phyloP scores from a whole-genome alignment of 2,888 invertebrate species.

The Thera britannica region DNA sequence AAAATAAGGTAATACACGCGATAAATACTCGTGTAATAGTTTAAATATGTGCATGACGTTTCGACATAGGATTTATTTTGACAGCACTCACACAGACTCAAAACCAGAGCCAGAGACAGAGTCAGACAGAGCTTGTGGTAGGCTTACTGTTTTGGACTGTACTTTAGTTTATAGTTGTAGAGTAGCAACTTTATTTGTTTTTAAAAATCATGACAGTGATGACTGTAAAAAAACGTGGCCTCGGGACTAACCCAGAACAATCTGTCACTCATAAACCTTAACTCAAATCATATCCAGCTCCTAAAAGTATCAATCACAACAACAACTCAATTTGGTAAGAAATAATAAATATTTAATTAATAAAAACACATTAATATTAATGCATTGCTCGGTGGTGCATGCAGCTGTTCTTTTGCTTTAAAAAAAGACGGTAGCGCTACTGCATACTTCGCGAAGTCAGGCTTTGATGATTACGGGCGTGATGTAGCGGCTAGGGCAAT shows the following conservation, averaged over 20 bases:
- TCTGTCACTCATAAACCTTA: slow-evolving; percentile 7
- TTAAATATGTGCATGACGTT: no score
- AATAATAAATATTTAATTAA: slow-evolving; percentile 70
- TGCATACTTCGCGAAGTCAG: slow-evolving; percentile 50
- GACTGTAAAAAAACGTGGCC: no score
- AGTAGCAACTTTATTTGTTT: no score
- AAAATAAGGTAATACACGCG: no score
- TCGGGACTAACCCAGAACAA: background rate
- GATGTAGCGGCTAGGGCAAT: background rate
- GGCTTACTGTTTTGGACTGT: no score
- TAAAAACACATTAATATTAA: slow-evolving; percentile 72
- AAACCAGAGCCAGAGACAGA: no score
- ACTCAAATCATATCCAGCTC: slow-evolving; percentile 36
- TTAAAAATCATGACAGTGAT: no score
- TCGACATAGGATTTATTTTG: no score
- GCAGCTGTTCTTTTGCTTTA: slow-evolving; percentile 62
- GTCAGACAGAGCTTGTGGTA: no score
- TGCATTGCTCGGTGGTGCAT: slow-evolving; percentile 67
- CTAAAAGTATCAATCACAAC: slow-evolving; percentile 58
- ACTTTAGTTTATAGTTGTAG: no score
- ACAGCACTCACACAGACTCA: no score
- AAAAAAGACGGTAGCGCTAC: slow-evolving; percentile 77
- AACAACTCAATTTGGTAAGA: slow-evolving; percentile 72
- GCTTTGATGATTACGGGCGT: slow-evolving; percentile 4
- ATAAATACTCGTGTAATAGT: no score